phyloP scores from a whole-genome alignment of 2,888 invertebrate genomes.

The Pelosia muscerda region DNA sequence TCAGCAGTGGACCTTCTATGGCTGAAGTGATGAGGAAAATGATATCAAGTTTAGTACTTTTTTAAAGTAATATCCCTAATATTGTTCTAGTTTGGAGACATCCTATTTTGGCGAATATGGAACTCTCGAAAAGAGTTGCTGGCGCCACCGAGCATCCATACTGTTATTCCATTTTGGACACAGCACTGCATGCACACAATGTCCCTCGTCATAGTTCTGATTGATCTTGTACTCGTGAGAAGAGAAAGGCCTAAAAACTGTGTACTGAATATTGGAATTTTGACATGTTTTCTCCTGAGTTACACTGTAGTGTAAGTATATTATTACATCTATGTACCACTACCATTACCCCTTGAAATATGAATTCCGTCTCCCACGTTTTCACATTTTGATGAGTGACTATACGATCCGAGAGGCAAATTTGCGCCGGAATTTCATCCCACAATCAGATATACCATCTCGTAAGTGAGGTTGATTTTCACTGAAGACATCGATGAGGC shows the following conservation, averaged over 20 bases:
- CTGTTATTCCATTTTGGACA: slow-evolving; percentile 69
- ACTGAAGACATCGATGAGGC: neutral
- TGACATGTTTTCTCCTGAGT: slow-evolving; percentile 56
- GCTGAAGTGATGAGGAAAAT: no score
- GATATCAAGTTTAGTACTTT: no score
- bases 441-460: no score
- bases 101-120: slow-evolving; percentile 78
- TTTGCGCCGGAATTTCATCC: no score
- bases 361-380: no score
- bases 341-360: neutral
- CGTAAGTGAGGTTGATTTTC: neutral
- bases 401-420: no score
- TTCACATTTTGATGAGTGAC: no score
- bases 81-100: slow-evolving; percentile 72
- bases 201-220: slow-evolving; percentile 63
- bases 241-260: slow-evolving; percentile 65
- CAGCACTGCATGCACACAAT: slow-evolving; percentile 79
- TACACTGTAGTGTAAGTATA: slow-evolving; percentile 69
- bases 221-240: slow-evolving; percentile 69
- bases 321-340: neutral
- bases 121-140: slow-evolving; percentile 66
- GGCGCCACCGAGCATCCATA: slow-evolving; percentile 64
- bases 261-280: slow-evolving; percentile 53
- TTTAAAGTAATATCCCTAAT: neutral
- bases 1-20: no score